Base-by-base conservation (phyloP, 2,797 vertebrate species). In the Parambassis ranga region DNA sequence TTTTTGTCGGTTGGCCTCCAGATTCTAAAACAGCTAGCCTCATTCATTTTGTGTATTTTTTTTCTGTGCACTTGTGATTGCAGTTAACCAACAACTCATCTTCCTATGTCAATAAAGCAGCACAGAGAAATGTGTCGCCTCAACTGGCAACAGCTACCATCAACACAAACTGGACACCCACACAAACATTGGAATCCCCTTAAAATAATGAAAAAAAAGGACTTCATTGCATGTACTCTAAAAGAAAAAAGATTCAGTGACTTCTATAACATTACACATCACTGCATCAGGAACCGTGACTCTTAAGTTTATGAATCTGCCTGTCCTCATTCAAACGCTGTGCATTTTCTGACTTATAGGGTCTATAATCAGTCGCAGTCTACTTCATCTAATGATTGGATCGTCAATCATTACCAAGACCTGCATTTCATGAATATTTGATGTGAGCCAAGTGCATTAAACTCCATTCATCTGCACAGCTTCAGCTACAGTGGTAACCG, bases 391-490 rank as follows among this genome's bases (percentile, higher is more conserved):
- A 47, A 65, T 77, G 65, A 65, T 41, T 62, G 53, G 32, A 50
- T 79, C 51, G 7, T 75, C 75, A 59, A 55, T 85, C 77, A 79
- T 68, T 65, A 63, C 10, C 0, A 55, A 76, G 57, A 62, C 53
- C 59, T 71, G 71, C 44, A 62, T 68, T 39, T 68, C 64, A 75
- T 86, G 55, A 77, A 85, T 84, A 81, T 37, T 62, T 75, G 19
- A 84, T 76, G 58, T 10, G 65, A 46, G 37, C 52, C 32, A 27
- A 76, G 58, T 73, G 43, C 59, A 71, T 74, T 82, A 71, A 65
- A 69, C 28, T 18, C 32, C n/a, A 6, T 63, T 79, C 26, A 44
- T 66, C 60, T 71, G 47, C 60, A 24, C 23, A 53, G 58, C 53
- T 32, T 66, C 28, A 16, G 63, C 57, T 71, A 51, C 30, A 69